Base-by-base conservation (phyloP, 2,797 vertebrate genomes). In the Telmatherina bonti region DNA sequence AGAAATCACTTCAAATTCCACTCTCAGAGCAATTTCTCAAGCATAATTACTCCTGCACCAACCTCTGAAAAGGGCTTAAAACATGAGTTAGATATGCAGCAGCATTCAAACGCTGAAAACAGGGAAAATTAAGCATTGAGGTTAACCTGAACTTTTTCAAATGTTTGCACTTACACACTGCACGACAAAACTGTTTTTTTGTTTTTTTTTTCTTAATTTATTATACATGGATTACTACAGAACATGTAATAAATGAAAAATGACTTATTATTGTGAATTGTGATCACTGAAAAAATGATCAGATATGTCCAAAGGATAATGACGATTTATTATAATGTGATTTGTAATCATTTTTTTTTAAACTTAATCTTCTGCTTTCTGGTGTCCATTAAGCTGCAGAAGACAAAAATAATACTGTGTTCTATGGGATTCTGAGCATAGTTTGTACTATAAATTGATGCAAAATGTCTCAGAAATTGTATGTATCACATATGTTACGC, bases 41-140 rank as follows among this genome's bases (percentile, higher is more conserved):
- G 66, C 45, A 78, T 76, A 11, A 72, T 73, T 75, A 72, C 53
- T 79, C 74, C 49, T 60, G 38, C 47, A 76, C 49, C 84, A 81
- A 81, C 78, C 67, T 76, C 70, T 71, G 62, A 88, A 84, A 84
- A 51, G 61, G 24, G 24, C 33, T 56, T 4, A 57, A 43, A 62
- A 30, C 30, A 47, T 43, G 24, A 31, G 62, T 70, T 38, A 54
- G 22, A 26, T 13, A 49, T 41, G 18, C 35, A 11, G 13, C 38
- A 30, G 0, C 9, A 41, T 24, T 70, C 7, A 35, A 35, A 8
- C 10, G 8, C 33, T 43, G 3, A 26, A 43, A 53, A 24, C n/a
- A 9, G 20, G 9, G 20, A 9, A n/a, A 36, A 38, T n/a, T n/a
- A n/a, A 58, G 57, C 1, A 15, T 24, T 11, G 6, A 36, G 36